Percentiles rank a stretch among this genome's conserved stretches.
Evolutionary conservation across 1,140 invertebrate genomes (phyloP).

Genomic region (Drosophila jambulina): DNA sequence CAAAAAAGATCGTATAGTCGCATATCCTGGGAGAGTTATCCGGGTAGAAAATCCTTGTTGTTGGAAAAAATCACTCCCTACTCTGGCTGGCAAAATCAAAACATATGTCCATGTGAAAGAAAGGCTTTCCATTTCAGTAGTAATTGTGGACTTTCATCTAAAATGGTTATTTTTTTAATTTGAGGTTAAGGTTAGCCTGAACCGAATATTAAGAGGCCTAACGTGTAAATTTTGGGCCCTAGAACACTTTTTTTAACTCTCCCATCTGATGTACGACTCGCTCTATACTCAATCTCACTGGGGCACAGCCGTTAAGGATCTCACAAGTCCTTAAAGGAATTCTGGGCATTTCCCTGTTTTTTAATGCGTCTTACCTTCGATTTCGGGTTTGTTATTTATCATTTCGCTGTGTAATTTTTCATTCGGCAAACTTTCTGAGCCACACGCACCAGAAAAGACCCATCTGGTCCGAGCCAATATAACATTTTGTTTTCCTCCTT

Average conservation of each 20-base stretch:
- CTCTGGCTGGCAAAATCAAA: no score
- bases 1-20: no score
- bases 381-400: conserved; percentile 75
- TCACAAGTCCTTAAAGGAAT: conserved; percentile 22
- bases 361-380: conserved; percentile 35
- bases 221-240: no score
- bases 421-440: conserved; percentile 58
- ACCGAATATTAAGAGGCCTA: no score
- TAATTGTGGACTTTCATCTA: no score
- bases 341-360: conserved; percentile 11
- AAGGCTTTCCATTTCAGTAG: no score
- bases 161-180: no score
- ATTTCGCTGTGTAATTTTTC: conserved; percentile 74
- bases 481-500: conserved; percentile 52
- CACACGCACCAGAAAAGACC: conserved; percentile 42
- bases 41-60: no score
- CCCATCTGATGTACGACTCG: not conserved
- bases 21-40: no score
- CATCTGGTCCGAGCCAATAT: conserved; percentile 2
- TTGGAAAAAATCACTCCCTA: no score
- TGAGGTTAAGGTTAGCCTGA: no score
- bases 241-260: not conserved
- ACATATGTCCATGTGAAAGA: no score
- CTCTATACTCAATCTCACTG: not conserved
- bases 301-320: conserved; percentile 25